Evolutionary conservation across 1,140 invertebrate genomes (phyloP), one percentile per base, ranked within the genome.

Genomic region (Sycobia sp.): DNA sequence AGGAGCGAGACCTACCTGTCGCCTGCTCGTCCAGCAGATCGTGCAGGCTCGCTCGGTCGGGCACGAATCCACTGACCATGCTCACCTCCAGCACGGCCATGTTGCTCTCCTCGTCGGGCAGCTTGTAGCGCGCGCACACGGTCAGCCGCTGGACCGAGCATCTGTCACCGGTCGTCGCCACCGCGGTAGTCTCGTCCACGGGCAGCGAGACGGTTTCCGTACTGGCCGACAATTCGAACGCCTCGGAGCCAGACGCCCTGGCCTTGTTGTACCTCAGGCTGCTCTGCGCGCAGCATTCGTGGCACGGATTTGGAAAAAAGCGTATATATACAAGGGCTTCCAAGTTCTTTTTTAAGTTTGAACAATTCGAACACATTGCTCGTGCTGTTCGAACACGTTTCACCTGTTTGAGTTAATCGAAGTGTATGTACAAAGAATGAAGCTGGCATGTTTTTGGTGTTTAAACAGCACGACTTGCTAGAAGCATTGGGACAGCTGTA

Each of bases 21-120:
- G 76, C 67, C 9, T 75, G 67, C 27, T 78, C 69, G 7, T 81
- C 76, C 2, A 86, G 74, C 10, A 84, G 73, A 1, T 73, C 54
- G 62, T 85, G 81, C 1, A 87, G 73, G 9, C 76, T 76, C 0
- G 76, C 69, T 25, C 83, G 84, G 56, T 87, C 85, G 0, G 86
- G 83, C 10, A 81, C 76, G 74, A 84, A 90, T 0, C 88, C 88
- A n/a, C 87, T 86, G 11, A 89, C 84, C 80, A 89, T 84, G 18
- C 82, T 76, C 0, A 89, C 76, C 66, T 89, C 87, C 16, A 89
- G 65, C 2, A 90, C 74, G 58, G 86, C 87, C 88, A 90, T 89
- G 70, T 88, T 87, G 3, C 82, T 81, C 59, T 78, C 77, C 55
- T 79, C 76, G 54, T 81, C 80, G 5, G 75, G 70, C 50, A 80